Evolutionary conservation across 2,113 vertebrate genomes (phyloP).

Genomic region (Syngnathus floridae): DNA sequence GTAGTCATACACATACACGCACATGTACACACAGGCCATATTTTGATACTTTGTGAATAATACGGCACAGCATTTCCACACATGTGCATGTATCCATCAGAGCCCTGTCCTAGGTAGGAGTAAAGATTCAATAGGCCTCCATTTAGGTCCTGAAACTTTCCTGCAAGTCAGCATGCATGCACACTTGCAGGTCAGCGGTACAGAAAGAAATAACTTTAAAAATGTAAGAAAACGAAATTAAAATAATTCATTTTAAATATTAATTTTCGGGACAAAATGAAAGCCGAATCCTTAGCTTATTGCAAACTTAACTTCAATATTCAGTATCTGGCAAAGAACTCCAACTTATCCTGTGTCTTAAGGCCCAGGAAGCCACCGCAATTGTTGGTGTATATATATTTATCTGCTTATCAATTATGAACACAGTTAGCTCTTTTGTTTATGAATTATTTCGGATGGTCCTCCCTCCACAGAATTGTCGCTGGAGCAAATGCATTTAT

Average conservation of each 20-base stretch:
- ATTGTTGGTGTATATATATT: conserved; percentile 57
- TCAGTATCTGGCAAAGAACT: not conserved
- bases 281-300: not conserved
- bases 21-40: conserved; percentile 11
- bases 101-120: conserved; percentile 46
- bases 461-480: conserved; percentile 57
- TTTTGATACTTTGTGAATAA: conserved; percentile 51
- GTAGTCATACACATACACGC: not conserved
- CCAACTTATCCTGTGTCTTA: not conserved
- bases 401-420: conserved; percentile 67
- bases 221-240: not conserved
- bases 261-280: no score
- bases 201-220: not conserved
- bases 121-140: conserved; percentile 51
- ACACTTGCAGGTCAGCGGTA: conserved; percentile 1
- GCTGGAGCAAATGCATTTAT: conserved; percentile 61
- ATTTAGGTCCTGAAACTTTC: conserved; percentile 57
- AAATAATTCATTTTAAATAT: not conserved
- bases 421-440: conserved; percentile 66
- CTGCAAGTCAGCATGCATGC: conserved; percentile 23
- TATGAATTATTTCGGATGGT: conserved; percentile 68
- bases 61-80: conserved; percentile 31
- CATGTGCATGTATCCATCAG: conserved; percentile 8
- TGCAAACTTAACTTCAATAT: not conserved
- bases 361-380: conserved; percentile 28